phyloP scores from a whole-genome alignment of 2,888 invertebrate species.

The Terebella lapidaria region DNA sequence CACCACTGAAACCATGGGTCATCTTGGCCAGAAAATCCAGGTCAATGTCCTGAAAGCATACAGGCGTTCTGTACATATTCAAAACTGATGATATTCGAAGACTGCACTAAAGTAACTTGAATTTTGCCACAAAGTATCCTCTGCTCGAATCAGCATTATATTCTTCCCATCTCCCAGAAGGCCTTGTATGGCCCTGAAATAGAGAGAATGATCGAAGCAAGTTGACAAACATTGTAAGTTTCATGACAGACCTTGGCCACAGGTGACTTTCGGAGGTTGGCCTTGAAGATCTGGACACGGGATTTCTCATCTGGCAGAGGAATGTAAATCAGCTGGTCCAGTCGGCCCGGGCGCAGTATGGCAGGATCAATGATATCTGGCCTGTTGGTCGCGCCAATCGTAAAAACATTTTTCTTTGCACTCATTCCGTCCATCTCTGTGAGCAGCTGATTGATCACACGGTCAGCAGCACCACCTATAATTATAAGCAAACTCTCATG shows the following conservation, averaged over 20 bases:
- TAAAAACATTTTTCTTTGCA: slow-evolving; percentile 99
- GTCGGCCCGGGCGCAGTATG: slow-evolving; percentile 93
- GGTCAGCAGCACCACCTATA: slow-evolving; percentile 85
- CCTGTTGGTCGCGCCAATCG: slow-evolving; percentile 89
- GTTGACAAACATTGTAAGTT: no score
- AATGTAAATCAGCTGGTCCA: slow-evolving; percentile 99
- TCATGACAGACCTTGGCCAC: slow-evolving; percentile 71
- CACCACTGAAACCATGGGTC: slow-evolving; percentile 95
- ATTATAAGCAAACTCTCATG: background rate
- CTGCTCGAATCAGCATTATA: no score
- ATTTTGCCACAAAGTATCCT: no score
- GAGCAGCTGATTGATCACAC: slow-evolving; percentile 98
- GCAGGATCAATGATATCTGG: slow-evolving; percentile 98
- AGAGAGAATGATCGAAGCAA: no score
- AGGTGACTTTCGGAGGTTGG: slow-evolving; percentile 93
- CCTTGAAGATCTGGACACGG: slow-evolving; percentile 89
- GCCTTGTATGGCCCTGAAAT: no score
- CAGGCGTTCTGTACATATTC: no score
- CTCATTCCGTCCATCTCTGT: slow-evolving; percentile 99
- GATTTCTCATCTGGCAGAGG: slow-evolving; percentile 98
- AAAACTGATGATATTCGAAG: no score
- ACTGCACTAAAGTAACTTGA: no score
- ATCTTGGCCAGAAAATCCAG: slow-evolving; percentile 63
- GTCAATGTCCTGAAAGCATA: slow-evolving; percentile 72
- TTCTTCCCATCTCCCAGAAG: no score